Base-by-base conservation (phyloP, 2,113 vertebrate genomes). In the Hylia prasina region DNA sequence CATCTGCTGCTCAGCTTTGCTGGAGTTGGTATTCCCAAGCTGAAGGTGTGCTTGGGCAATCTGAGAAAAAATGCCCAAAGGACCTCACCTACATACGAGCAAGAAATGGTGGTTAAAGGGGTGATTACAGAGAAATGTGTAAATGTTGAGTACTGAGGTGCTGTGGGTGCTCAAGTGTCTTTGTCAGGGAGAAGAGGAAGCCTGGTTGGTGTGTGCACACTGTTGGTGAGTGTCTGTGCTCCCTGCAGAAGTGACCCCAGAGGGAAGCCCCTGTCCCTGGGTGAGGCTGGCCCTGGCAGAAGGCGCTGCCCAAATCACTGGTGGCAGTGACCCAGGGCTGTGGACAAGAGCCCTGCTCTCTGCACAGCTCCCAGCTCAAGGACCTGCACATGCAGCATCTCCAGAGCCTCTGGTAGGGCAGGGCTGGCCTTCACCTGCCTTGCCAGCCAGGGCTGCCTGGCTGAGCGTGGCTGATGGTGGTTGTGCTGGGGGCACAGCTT, bases 41-140 rank as follows among this genome's bases (percentile, higher is more conserved):
- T 58, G 47, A 35, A 66, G 16, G 4, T 3, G 1, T 35, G 27
- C 22, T 47, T 60, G 30, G 20, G 13, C 9, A 66, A 1, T 9
- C 21, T 66, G 56, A 15, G 44, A 31, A 39, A 39, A 50, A 35
- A 18, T 13, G 7, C 20, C 13, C 13, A 16, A n/a, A 44, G 37
- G 27, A 77, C 9, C 14, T 44, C 9, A 27, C 3, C 23, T 57
- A 18, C 0, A 1, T 4, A 40, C 0, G 0, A 42, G 42, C 50
- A 37, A 69, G 37, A 45, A 61, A 31, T 4, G 7, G 25, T 33
- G 37, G 21, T 35, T 11, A 14, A 56, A 10, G n/a, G n/a, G 40
- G 11, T 24, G 27, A 27, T 66, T 57, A 22, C 30, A 42, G 20
- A 45, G 44, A 10, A 10, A 8, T 2, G 12, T 0, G 1, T n/a